These are phyloP conservation scores for Ypsolopha sequella DNA, from an alignment of 2,888 invertebrate genomes.

Conservation along the genomic window DNA sequence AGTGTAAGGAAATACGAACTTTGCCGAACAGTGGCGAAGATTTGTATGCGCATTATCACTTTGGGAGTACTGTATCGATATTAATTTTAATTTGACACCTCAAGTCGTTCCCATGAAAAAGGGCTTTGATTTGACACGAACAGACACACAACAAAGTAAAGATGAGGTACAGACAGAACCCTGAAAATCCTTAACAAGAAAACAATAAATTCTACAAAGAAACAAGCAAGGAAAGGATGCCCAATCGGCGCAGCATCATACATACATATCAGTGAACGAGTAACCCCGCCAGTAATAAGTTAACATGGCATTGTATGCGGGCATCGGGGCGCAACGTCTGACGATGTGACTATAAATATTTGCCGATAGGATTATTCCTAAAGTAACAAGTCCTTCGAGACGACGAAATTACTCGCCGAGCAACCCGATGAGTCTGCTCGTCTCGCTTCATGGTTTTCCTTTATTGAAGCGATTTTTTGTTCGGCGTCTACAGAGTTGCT, in stretches of 20 bases:
- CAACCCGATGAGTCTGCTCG: conserved; percentile 55
- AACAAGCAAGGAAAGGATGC: not conserved
- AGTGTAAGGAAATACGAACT: too few relatives aligned
- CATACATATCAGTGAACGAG: conserved; percentile 10
- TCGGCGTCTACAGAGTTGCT: conserved; percentile 23
- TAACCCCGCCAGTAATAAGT: conserved; percentile 42
- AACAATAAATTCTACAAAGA: not conserved
- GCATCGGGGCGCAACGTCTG: conserved; percentile 46
- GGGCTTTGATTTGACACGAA: too few relatives aligned
- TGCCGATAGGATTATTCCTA: conserved; percentile 56
- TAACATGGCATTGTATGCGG: conserved; percentile 52
- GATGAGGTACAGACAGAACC: too few relatives aligned
- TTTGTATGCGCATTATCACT: too few relatives aligned
- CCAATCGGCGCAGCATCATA: not conserved
- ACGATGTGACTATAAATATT: conserved; percentile 54
- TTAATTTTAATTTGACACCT: too few relatives aligned
- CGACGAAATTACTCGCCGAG: conserved; percentile 58
- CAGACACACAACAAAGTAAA: too few relatives aligned
- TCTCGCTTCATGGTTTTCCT: conserved; percentile 46
- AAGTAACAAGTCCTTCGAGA: conserved; percentile 22
- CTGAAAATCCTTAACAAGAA: not conserved
- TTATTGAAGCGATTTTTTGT: conserved; percentile 44
- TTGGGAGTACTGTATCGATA: too few relatives aligned
- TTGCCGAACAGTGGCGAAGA: too few relatives aligned
- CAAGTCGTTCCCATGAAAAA: too few relatives aligned